Percentiles rank a stretch among this genome's conserved stretches.
Conservation (phyloP, 2,113 vertebrate genomes). For the Dipodomys ordii region DNA sequence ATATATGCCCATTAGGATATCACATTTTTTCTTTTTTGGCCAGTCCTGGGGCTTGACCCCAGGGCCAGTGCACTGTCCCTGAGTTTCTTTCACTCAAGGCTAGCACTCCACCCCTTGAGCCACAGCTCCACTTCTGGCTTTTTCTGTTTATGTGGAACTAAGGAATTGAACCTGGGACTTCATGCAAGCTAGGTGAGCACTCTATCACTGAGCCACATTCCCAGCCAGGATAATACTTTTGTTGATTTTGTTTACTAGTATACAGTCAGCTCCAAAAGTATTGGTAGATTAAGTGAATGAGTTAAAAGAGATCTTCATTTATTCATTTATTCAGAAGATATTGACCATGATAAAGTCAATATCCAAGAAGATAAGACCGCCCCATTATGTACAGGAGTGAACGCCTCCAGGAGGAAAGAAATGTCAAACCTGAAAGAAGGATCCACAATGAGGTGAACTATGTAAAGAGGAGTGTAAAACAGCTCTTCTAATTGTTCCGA, state of each 20-base stretch:
- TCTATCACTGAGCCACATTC: too few relatives aligned
- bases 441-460: not conserved
- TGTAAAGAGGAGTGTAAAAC: not conserved
- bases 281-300: not conserved
- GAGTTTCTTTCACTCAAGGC: too few relatives aligned
- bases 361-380: not conserved
- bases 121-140: too few relatives aligned
- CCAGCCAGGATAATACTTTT: not conserved
- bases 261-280: not conserved
- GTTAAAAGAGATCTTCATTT: not conserved
- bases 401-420: not conserved
- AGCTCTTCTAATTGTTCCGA: not conserved
- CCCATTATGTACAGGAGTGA: not conserved
- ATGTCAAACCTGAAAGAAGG: not conserved
- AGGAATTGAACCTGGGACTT: too few relatives aligned
- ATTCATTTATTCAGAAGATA: constrained; percentile 24
- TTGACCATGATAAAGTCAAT: not conserved
- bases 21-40: too few relatives aligned
- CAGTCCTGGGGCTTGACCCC: too few relatives aligned
- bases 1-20: not conserved
- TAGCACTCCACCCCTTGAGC: too few relatives aligned
- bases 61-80: too few relatives aligned
- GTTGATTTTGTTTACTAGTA: not conserved
- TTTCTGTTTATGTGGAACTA: too few relatives aligned
- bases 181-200: too few relatives aligned